These are phyloP conservation scores for Zhuqinia jingwanae DNA, from an alignment of 2,888 invertebrate genomes.

Conservation along the genomic window DNA sequence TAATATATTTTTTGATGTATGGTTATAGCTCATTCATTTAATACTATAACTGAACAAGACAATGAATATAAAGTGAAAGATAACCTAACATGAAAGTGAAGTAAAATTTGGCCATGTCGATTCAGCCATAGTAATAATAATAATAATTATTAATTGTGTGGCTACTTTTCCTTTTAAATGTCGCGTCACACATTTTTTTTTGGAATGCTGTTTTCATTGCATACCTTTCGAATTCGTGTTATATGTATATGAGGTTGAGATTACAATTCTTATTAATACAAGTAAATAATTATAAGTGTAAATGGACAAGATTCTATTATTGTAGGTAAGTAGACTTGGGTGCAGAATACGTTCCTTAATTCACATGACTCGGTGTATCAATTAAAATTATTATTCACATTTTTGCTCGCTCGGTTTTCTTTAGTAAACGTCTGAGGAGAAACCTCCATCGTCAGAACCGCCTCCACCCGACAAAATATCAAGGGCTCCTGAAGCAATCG, in stretches of 20 bases:
- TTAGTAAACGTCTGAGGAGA: slow-evolving; percentile 78
- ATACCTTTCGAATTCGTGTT: background rate
- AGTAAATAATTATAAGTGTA: slow-evolving; percentile 18
- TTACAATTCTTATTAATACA: background rate
- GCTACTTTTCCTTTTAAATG: background rate
- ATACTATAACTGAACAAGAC: slow-evolving; percentile 30
- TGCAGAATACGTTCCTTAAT: background rate
- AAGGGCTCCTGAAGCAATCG: slow-evolving; percentile 73
- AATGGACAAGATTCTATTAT: slow-evolving; percentile 12
- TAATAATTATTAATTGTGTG: too few species aligned
- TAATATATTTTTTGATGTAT: background rate
- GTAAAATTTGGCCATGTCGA: background rate
- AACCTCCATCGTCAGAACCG: slow-evolving; percentile 78
- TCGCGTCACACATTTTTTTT: background rate
- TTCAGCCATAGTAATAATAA: background rate
- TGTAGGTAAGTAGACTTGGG: background rate
- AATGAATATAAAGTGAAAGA: background rate
- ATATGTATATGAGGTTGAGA: background rate
- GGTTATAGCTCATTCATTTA: slow-evolving; percentile 6
- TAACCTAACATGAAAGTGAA: background rate
- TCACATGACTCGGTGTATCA: slow-evolving; percentile 4
- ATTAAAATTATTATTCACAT: background rate
- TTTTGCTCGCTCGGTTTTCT: too few species aligned
- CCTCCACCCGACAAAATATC: slow-evolving; percentile 75
- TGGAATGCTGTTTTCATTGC: slow-evolving; percentile 58